A percentile compares a stretch with the other conserved stretches of the same genome.
Conservation (phyloP, 2,113 vertebrate genomes). For the Pteropus alecto region DNA sequence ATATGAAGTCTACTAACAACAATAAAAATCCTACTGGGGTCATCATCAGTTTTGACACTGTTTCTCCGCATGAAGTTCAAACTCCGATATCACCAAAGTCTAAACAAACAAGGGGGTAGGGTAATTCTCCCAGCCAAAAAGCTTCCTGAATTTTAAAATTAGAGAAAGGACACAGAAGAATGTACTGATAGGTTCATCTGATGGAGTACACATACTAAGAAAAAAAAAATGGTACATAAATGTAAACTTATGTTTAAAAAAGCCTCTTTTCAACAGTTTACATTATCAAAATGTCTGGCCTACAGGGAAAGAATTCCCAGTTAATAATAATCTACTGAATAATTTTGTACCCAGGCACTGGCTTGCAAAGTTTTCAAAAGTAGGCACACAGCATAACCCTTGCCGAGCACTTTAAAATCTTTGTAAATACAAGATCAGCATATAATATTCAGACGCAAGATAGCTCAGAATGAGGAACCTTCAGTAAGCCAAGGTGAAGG, state of each 20-base stretch:
- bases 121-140: background rate
- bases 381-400: background rate
- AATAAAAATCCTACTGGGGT: conserved; percentile 6
- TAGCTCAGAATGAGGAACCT: background rate
- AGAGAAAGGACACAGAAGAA: conserved; percentile 33
- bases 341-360: background rate
- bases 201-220: background rate
- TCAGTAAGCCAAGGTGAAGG: background rate
- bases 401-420: conserved; percentile 33
- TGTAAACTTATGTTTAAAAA: background rate
- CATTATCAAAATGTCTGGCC: background rate
- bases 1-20: background rate
- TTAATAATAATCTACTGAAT: conserved; percentile 25
- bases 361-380: conserved; percentile 23
- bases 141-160: conserved; percentile 40
- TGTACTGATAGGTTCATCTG: background rate
- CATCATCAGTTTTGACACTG: background rate
- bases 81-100: background rate
- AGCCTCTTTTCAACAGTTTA: conserved; percentile 28
- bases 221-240: background rate
- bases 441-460: background rate
- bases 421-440: background rate
- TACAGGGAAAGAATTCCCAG: background rate
- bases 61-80: background rate
- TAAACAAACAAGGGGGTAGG: background rate